These are phyloP conservation scores for Merops nubicus DNA, from an alignment of 2,113 vertebrate species.

Conservation along the genomic window DNA sequence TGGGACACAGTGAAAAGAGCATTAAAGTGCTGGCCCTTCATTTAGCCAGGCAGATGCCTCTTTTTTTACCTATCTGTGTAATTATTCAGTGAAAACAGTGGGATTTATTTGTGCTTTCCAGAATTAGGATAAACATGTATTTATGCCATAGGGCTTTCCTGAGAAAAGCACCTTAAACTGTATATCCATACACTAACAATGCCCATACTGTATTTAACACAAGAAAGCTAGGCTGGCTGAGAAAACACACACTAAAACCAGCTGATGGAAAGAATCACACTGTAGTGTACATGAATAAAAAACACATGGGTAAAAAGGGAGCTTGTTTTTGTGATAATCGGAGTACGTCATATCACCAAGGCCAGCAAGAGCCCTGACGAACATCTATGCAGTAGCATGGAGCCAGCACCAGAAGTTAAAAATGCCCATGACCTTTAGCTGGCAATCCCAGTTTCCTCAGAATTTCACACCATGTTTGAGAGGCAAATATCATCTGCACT, in stretches of 20 bases:
- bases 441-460: not conserved
- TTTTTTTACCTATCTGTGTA: not conserved
- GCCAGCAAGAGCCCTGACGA: not conserved
- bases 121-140: not conserved
- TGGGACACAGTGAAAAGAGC: not conserved
- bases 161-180: not conserved
- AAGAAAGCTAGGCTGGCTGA: not conserved
- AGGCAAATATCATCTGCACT: not conserved
- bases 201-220: not conserved
- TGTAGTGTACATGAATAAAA: not conserved
- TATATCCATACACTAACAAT: not conserved
- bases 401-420: slow-evolving; percentile 34
- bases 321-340: not conserved
- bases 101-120: not conserved
- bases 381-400: not conserved
- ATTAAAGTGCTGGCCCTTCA: not conserved
- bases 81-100: not conserved
- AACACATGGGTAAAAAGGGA: not conserved
- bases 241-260: not conserved
- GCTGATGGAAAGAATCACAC: not conserved
- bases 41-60: not conserved
- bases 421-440: slow-evolving; percentile 43
- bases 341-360: not conserved
- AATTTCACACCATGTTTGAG: not conserved
- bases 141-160: not conserved